A percentile compares a stretch with the other conserved stretches of the same genome.
Evolutionary conservation across 2,888 invertebrate genomes (phyloP).

Genomic region (Hoplodrina ambigua): DNA sequence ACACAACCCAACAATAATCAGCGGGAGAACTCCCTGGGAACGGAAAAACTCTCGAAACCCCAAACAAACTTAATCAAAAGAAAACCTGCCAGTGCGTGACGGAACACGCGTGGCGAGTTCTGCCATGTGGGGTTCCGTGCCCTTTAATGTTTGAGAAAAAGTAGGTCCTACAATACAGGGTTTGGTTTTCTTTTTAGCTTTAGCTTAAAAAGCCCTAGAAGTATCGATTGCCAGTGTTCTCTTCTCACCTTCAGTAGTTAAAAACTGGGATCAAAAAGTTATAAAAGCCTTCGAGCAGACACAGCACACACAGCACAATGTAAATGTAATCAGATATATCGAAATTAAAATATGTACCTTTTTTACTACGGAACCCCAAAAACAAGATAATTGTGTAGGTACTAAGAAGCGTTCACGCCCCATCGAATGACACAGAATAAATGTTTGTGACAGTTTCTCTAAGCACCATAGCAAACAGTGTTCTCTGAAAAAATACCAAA

Average conservation of each 20-base stretch:
- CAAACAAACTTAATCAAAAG: slow-evolving; percentile 51
- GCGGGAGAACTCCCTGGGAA: slow-evolving; percentile 22
- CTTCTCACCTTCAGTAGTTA: too few species aligned
- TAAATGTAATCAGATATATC: too few species aligned
- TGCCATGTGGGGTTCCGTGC: slow-evolving; percentile 15
- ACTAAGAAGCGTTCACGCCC: slow-evolving; percentile 15
- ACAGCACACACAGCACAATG: too few species aligned
- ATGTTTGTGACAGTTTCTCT: slow-evolving; percentile 18
- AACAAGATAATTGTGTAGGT: slow-evolving; percentile 11
- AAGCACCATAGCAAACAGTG: not conserved
- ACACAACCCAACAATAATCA: slow-evolving; percentile 19
- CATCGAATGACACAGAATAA: slow-evolving; percentile 23
- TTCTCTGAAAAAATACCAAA: not conserved
- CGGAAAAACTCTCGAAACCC: slow-evolving; percentile 44
- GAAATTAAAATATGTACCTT: too few species aligned
- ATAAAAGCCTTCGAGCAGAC: too few species aligned
- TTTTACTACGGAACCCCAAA: slow-evolving; percentile 2
- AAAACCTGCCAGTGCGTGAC: slow-evolving; percentile 45
- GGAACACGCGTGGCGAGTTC: not conserved
- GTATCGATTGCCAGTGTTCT: too few species aligned
- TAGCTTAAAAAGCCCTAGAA: too few species aligned
- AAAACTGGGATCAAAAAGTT: too few species aligned
- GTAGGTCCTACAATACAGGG: too few species aligned
- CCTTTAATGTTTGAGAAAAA: not conserved
- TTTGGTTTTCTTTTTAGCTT: too few species aligned